Base-by-base conservation (phyloP, 2,113 vertebrate genomes). In the Grantiella picta region DNA sequence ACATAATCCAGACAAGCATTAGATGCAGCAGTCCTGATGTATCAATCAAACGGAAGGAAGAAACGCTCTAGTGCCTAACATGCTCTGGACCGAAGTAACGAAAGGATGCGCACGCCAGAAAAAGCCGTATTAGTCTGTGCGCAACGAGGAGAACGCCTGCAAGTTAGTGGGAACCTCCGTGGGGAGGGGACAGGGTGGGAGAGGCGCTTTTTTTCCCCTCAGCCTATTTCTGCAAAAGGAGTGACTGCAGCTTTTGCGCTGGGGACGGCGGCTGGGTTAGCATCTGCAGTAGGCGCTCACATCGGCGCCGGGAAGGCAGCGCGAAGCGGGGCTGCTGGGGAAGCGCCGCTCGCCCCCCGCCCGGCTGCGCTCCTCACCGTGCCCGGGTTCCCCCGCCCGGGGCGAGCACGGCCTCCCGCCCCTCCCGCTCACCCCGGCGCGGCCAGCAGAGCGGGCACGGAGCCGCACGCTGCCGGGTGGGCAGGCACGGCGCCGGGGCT, bases 281-380 rank as follows among this genome's bases (percentile, higher is more conserved):
- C 59, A 72, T 94, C 97, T 40, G 98, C 98, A 97, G 96, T 66
- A 86, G 8, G 57, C 78, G 64, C 53, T 47, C 85, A 29, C 73
- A 52, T 3, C 54, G 79, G 82, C 64, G 56, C 68, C 31, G 49
- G 64, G 49, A 28, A 52, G 63, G 61, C 87, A 60, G 77, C 5
- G 65, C 83, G 11, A 50, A 75, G 60, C 15, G 68, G 61, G 3
- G 64, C 90, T 56, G 29, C 84, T 1, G 19, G 24, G n/a, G 22
- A 40, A 52, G 36, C 42, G 36, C 68, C 38, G 57, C 77, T 73
- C 33, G 20, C 28, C 53, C 27, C 15, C 19, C 12, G 27, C 60
- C 52, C 44, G 40, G 49, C 81, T 8, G 65, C 54, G 31, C 71
- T 27, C 49, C 75, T 49, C 66, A 5, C 27, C 19, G n/a, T 27